phyloP scores from a whole-genome alignment of 2,888 invertebrate species.

The Anorthoa munda region DNA sequence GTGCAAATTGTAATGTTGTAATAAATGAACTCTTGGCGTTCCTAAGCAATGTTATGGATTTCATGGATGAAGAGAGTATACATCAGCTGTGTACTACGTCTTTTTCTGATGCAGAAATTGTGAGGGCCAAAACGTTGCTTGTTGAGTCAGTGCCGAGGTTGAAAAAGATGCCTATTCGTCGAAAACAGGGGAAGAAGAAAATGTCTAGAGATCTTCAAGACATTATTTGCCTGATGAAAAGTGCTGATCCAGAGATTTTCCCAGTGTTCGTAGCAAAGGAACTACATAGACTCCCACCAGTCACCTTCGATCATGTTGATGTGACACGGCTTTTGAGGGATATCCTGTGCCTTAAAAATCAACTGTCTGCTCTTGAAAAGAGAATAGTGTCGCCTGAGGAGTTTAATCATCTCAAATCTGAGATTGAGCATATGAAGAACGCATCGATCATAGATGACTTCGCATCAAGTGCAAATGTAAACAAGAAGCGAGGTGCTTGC shows the following conservation, averaged over 20 bases:
- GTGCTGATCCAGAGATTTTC: slow-evolving; percentile 7
- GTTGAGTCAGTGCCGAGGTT: background rate
- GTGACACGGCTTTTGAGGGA: background rate
- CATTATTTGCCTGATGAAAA: slow-evolving; percentile 8
- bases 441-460: background rate
- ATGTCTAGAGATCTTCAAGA: slow-evolving; percentile 1
- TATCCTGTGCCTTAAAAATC: slow-evolving; percentile 4
- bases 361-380: background rate
- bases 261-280: slow-evolving; percentile 7
- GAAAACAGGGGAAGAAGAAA: background rate
- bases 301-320: too few species aligned
- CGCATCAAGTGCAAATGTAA: background rate
- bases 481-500: background rate
- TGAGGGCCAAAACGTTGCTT: background rate
- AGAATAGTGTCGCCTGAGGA: background rate
- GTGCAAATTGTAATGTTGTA: too few species aligned
- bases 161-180: background rate
- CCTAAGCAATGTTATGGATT: too few species aligned
- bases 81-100: background rate
- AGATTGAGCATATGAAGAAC: slow-evolving; percentile 5
- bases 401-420: slow-evolving; percentile 2
- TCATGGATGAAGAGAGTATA: too few species aligned
- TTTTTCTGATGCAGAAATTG: background rate
- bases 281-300: slow-evolving; percentile 1
- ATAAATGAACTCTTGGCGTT: too few species aligned